Conservation (phyloP, 2,797 vertebrate genomes). For the Tapera naevia region DNA sequence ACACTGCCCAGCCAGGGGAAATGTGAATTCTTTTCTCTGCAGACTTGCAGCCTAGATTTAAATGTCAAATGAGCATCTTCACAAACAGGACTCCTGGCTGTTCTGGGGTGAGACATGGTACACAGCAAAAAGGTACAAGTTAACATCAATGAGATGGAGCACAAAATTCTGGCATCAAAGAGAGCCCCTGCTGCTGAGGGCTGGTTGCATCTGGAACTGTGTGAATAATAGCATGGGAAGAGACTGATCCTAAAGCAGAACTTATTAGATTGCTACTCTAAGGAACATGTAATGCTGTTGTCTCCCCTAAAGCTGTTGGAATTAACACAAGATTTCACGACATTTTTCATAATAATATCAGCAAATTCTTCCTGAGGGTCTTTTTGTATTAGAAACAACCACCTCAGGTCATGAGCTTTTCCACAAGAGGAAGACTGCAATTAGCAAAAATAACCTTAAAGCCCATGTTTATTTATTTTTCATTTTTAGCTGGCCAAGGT, state of each 20-base stretch:
- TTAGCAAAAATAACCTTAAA: slow-evolving; percentile 8
- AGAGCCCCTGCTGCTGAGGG: accelerated
- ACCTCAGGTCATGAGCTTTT: neutral
- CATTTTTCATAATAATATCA: neutral
- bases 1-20: neutral
- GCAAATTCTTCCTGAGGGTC: neutral
- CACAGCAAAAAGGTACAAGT: neutral
- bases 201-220: neutral
- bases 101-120: neutral
- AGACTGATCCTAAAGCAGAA: neutral
- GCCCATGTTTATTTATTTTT: neutral
- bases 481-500: neutral
- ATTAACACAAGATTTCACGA: neutral
- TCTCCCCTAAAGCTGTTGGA: neutral
- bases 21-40: neutral
- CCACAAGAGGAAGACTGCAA: neutral
- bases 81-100: too few species aligned
- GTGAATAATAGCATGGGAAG: neutral
- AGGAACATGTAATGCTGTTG: neutral
- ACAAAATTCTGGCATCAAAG: neutral
- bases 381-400: neutral
- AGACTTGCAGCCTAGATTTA: neutral
- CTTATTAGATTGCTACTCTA: neutral
- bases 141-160: neutral
- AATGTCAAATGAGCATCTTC: neutral